These are phyloP conservation scores for Ataeniobius toweri DNA, from an alignment of 2,797 vertebrate genomes.

Conservation along the genomic window DNA sequence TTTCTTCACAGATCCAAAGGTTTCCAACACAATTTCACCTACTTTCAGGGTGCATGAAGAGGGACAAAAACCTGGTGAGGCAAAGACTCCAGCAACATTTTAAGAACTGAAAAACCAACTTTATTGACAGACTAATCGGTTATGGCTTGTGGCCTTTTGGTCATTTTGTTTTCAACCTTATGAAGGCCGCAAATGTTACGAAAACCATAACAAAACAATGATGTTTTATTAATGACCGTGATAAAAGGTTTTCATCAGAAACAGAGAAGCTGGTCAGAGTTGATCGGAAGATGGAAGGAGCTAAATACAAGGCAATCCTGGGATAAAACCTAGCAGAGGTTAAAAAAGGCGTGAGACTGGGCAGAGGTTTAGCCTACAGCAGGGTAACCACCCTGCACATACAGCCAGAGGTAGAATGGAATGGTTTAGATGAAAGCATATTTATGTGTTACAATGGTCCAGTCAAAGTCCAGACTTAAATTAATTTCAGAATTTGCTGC, in stretches of 20 bases:
- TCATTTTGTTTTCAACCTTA: not conserved
- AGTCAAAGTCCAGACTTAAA: not conserved
- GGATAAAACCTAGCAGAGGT: not conserved
- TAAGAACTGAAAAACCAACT: not conserved
- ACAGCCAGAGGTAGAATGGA: not conserved
- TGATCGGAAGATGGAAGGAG: not conserved
- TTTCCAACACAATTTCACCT: not conserved
- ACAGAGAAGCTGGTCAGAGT: not conserved
- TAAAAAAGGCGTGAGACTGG: not conserved
- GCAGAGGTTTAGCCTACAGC: not conserved
- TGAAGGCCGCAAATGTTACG: no score
- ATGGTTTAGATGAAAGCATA: not conserved
- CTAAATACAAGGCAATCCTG: not conserved
- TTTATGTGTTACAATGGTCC: not conserved
- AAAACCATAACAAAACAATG: not conserved
- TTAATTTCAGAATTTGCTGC: not conserved
- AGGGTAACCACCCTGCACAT: not conserved
- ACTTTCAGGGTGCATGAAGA: not conserved
- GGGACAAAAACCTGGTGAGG: not conserved
- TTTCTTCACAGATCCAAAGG: not conserved
- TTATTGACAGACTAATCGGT: not conserved
- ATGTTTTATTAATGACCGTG: not conserved
- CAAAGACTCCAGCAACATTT: not conserved
- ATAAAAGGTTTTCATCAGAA: not conserved
- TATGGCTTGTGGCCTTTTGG: not conserved